These are phyloP conservation scores for Drosophila mettleri DNA, from an alignment of 2,888 invertebrate species.

Conservation along the genomic window DNA sequence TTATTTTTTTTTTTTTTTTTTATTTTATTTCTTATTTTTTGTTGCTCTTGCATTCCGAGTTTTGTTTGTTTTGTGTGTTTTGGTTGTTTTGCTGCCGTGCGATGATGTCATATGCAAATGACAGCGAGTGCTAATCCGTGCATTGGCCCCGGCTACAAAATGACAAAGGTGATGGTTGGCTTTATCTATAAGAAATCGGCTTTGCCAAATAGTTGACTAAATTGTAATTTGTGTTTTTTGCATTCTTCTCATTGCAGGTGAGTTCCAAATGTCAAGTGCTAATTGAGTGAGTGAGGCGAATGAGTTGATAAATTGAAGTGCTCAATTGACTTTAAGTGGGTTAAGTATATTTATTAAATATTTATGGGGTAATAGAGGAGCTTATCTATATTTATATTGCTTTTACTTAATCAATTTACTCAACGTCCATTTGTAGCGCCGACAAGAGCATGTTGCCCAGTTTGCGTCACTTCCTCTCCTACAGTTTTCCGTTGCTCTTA, in stretches of 20 bases:
- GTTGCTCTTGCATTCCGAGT: slow-evolving; percentile 42
- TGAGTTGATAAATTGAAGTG: background rate
- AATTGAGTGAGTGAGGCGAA: background rate
- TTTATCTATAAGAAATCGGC: slow-evolving; percentile 17
- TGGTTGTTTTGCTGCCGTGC: slow-evolving; percentile 41
- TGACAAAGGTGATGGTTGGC: slow-evolving; percentile 71
- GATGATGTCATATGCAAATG: slow-evolving; percentile 79
- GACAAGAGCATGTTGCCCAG: slow-evolving; percentile 46
- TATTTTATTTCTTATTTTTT: slow-evolving; percentile 47
- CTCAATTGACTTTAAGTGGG: background rate
- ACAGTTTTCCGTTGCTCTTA: slow-evolving; percentile 21
- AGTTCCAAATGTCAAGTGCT: slow-evolving; percentile 41
- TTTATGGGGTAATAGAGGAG: too few species aligned
- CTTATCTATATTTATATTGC: background rate
- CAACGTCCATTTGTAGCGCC: slow-evolving; percentile 46
- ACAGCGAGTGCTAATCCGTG: slow-evolving; percentile 43
- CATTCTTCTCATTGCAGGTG: slow-evolving; percentile 66
- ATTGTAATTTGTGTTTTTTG: slow-evolving; percentile 37
- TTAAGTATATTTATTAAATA: background rate
- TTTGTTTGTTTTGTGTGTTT: slow-evolving; percentile 61
- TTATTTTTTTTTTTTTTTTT: slow-evolving; percentile 44
- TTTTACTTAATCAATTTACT: background rate
- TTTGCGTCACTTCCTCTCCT: background rate
- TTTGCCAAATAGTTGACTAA: slow-evolving; percentile 43
- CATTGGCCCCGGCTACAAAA: slow-evolving; percentile 54